Base-by-base conservation (phyloP, 2,888 invertebrate species). In the Pimpla rufipes region DNA sequence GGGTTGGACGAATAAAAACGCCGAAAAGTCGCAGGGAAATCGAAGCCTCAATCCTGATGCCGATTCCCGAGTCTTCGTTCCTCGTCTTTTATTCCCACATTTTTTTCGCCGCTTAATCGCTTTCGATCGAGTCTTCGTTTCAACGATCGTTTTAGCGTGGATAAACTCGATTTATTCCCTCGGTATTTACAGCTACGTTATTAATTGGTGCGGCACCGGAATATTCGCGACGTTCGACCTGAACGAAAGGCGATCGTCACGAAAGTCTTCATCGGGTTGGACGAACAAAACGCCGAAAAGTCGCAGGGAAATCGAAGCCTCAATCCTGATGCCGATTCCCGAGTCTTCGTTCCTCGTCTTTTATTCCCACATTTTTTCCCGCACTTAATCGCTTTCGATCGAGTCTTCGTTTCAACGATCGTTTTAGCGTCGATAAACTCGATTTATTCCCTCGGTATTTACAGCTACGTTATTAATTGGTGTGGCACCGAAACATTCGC, bases 201-300 rank as follows among this genome's bases (percentile, higher is more conserved):
- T 83, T 82, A 83, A 84, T 85, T 73, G 85, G 85, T 18, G 62
- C 16, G 8, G 23, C 71, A 80, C 67, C 78, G 68, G 50, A 23
- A 62, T 1, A n/a, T 11, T 3, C 18, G 57, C 42, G 64, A 21
- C 45, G 57, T 70, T 52, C 16, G 35, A 52, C 18, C 18, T 68
- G 18, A 16, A 40, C 35, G 50, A 64, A 45, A 68, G 37, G 40
- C n/a, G 47, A 68, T 78, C 74, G 74, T 80, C 75, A 66, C 78
- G 80, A 57, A 78, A 81, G 66, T 83, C 50, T 77, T 70, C 21
- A 37, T 57, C 68, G 21, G 8, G n/a, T n/a, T 16, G 11, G n/a
- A 70, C 21, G 37, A 18, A 70, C 64, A 52, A n/a, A 16, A 35
- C 57, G 59, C 71, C 47, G 47, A 80, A 75, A 70, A 29, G 55